Base-by-base conservation (phyloP, 2,888 invertebrate genomes). In the Atethmia centrago region DNA sequence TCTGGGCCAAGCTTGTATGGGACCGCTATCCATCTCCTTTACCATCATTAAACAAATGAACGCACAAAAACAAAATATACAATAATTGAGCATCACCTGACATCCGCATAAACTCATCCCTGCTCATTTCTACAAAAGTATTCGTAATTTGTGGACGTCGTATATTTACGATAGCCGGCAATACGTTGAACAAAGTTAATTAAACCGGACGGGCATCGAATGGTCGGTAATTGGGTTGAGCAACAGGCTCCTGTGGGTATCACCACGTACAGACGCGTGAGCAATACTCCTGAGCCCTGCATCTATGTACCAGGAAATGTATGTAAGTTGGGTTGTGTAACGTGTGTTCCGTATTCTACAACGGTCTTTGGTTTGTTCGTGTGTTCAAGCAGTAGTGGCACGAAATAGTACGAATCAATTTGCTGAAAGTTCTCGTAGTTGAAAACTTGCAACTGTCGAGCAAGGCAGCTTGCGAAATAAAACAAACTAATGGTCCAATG, bases 131-230 rank as follows among this genome's bases (percentile, higher is more conserved):
- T 36, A 79, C 42, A 67, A 71, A 76, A 79, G 42, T 72, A 77
- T 81, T 62, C 31, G 14, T 28, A 58, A 9, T 36, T 47, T 68
- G 63, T 28, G 63, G 53, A 68, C 61, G 36, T 66, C 45, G 66
- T 62, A 76, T 83, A 81, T 82, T 77, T 79, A 79, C 61, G 66
- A 80, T 79, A 76, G 79, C 77, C 70, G 70, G 83, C 89, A 88
- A 89, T 87, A 87, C 86, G 77, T 64, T 80, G 84, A 87, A 85
- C 88, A 85, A 84, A 79, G 88, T 88, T 89, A 90, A 90, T 89
- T 90, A 88, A 88, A 84, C 82, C 77, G 79, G 78, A 79, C 70
- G 31, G 65, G 69, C 77, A 82, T 80, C 70, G 77, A 62, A 74
- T 77, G 75, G 58, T 62, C 73, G 51, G 82, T 89, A 90, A 90